Conservation (phyloP, 2,888 invertebrate genomes). For the Polyommatus icarus region DNA sequence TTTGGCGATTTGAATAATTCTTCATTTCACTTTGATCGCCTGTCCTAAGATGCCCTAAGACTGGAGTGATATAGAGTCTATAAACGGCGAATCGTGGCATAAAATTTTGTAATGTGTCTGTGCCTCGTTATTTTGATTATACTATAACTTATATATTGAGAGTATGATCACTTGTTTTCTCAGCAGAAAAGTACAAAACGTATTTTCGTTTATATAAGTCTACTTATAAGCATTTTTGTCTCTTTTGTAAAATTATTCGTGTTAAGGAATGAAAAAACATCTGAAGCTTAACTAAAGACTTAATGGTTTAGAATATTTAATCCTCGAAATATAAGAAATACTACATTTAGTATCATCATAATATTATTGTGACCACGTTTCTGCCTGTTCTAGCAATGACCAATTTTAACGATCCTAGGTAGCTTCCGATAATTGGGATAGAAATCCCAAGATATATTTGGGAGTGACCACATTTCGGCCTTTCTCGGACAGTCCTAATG, state of each 20-base stretch:
- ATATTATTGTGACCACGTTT: neutral
- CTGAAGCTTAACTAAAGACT: too few species aligned
- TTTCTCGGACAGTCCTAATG: conserved; percentile 34
- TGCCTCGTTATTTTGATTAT: too few species aligned
- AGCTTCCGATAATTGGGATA: neutral
- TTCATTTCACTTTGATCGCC: conserved; percentile 13
- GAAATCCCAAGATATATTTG: conserved; percentile 10
- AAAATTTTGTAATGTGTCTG: too few species aligned
- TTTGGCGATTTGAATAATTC: conserved; percentile 42
- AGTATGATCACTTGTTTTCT: too few species aligned
- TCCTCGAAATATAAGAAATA: neutral
- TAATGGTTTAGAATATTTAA: too few species aligned
- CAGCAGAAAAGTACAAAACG: too few species aligned
- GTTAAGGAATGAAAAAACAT: too few species aligned
- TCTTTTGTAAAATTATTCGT: too few species aligned
- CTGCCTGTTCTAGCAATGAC: neutral
- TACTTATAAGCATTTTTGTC: too few species aligned
- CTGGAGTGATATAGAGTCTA: neutral
- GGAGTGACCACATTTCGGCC: conserved; percentile 16
- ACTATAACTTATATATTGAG: too few species aligned
- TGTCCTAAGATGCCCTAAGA: neutral
- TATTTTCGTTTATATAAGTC: too few species aligned
- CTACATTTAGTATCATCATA: too few species aligned
- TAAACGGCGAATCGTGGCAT: neutral
- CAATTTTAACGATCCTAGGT: neutral